Evolutionary conservation across 2,113 vertebrate species (phyloP).

Genomic region (Ictidomys tridecemlineatus): DNA sequence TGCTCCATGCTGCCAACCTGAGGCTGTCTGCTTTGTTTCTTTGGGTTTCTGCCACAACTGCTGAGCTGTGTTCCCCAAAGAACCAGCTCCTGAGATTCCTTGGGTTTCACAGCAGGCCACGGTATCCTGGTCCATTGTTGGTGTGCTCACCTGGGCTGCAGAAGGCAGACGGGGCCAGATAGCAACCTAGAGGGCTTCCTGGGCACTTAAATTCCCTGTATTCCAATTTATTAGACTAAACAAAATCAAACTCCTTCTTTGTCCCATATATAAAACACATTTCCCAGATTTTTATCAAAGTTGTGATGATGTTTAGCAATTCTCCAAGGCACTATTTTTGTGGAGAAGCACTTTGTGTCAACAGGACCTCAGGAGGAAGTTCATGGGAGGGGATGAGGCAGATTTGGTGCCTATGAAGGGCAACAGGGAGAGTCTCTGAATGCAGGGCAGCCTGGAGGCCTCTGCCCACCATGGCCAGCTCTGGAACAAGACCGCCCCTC

Average conservation of each 20-base stretch:
- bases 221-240: neutral
- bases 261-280: neutral
- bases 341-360: too few species aligned
- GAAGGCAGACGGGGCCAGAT: neutral
- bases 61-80: neutral
- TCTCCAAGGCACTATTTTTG: neutral
- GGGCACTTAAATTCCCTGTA: neutral
- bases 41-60: neutral
- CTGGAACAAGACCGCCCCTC: neutral
- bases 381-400: too few species aligned
- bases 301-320: neutral
- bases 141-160: neutral
- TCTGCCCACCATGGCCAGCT: neutral
- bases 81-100: neutral
- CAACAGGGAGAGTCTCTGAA: neutral
- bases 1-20: neutral
- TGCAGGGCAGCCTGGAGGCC: neutral
- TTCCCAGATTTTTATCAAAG: neutral
- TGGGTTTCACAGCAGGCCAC: neutral
- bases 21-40: neutral
- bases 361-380: too few species aligned
- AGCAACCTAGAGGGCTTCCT: neutral
- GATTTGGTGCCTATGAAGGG: too few species aligned
- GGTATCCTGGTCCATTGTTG: rapidly evolving
- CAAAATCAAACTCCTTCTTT: neutral